Percentiles rank a stretch among this genome's conserved stretches.
Evolutionary conservation across 2,888 invertebrate genomes (phyloP).

Genomic region (Sarcophaga rosellei): DNA sequence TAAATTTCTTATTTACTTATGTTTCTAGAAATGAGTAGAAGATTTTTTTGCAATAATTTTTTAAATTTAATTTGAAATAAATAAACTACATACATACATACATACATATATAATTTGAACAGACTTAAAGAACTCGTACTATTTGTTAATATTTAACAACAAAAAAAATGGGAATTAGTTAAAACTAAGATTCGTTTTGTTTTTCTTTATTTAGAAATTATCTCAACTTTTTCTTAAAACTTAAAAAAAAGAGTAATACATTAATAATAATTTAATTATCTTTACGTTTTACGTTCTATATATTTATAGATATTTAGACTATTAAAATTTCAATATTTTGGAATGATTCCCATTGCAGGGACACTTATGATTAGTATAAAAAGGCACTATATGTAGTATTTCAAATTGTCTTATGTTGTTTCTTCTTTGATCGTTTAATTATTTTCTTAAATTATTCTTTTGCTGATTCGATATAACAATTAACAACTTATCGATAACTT

Average conservation of each 20-base stretch:
- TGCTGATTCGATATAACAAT: slow-evolving; percentile 81
- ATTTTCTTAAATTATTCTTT: slow-evolving; percentile 80
- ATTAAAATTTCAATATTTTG: not conserved
- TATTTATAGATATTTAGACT: not conserved
- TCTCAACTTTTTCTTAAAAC: not conserved
- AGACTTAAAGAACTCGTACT: not conserved
- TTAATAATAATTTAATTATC: too few relatives aligned
- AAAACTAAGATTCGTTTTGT: not conserved
- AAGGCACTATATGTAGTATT: slow-evolving; percentile 9
- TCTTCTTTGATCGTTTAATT: slow-evolving; percentile 50
- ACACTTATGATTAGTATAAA: slow-evolving; percentile 21
- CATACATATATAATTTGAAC: not conserved
- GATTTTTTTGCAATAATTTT: not conserved
- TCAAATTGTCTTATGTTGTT: not conserved
- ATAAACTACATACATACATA: not conserved
- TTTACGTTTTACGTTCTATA: not conserved
- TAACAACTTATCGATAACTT: slow-evolving; percentile 81
- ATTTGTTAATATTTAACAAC: not conserved
- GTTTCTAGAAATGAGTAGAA: not conserved
- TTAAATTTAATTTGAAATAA: slow-evolving; percentile 6
- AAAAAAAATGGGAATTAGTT: not conserved
- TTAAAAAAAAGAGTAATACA: too few relatives aligned
- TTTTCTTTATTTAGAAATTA: not conserved
- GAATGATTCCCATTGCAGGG: not conserved
- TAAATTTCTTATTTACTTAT: too few relatives aligned